Conservation (phyloP, 2,113 vertebrate genomes). For the Redunca redunca region DNA sequence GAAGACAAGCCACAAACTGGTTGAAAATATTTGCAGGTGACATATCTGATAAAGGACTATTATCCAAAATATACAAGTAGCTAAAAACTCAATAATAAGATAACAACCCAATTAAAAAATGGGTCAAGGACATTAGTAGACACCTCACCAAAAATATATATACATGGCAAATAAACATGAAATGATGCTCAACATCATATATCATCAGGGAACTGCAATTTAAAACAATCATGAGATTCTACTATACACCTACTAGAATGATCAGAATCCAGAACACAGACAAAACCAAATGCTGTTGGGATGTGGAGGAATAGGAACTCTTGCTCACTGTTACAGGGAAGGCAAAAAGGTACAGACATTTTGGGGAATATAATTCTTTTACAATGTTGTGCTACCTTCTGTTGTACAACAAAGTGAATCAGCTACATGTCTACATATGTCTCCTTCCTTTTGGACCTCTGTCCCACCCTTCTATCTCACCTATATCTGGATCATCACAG, state of each 20-base stretch:
- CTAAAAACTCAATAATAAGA: background rate
- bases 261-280: background rate
- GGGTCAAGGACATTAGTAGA: background rate
- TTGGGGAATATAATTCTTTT: background rate
- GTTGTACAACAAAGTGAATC: background rate
- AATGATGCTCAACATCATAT: background rate
- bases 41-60: background rate
- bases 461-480: background rate
- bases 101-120: background rate
- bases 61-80: background rate
- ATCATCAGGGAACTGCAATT: background rate
- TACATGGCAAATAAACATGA: background rate
- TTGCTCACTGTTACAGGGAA: background rate
- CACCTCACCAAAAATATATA: background rate
- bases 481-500: background rate
- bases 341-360: background rate
- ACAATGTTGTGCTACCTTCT: background rate
- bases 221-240: background rate
- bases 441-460: background rate
- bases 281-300: background rate
- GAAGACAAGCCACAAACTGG: background rate
- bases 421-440: background rate
- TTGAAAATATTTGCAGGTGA: background rate
- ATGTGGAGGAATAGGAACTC: background rate
- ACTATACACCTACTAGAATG: background rate